Base-by-base conservation (phyloP, 2,888 invertebrate species). In the Rhimphoctona megacephalus region DNA sequence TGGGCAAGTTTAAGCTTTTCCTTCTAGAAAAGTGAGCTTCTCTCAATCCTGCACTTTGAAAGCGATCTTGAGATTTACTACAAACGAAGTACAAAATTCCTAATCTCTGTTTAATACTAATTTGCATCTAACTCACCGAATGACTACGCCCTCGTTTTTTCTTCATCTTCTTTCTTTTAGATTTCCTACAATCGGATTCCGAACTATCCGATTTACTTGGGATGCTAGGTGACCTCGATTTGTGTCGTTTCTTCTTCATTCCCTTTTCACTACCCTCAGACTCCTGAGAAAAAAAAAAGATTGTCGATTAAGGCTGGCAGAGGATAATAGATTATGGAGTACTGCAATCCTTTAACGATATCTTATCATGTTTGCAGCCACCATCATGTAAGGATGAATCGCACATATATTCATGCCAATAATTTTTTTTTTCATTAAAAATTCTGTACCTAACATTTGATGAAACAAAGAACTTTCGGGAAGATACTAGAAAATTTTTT, bases 161-260 rank as follows among this genome's bases (percentile, higher is more conserved):
- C 90, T 95, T 95, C 87, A 93, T 95, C 90, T 95, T 95, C 91
- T 95, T 95, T 83, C 94, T 93, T 88, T 94, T 95, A 0, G 92
- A 89, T 83, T 92, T 94, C 94, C 91, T 95, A 92, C 93, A 95
- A 93, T 94, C 95, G 92, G 96, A 95, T 87, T 95, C 95, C 0
- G 97, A 96, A 69, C 95, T 95, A 90, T 97, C 97, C 0, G 97
- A 96, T 94, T 97, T 97, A 79, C 94, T 94, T 2, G 91, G 92
- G 69, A 92, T 81, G 85, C 94, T 94, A 1, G 92, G 92, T 5
- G 94, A 94, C 72, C 92, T 91, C 2, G 94, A 94, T 77, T 93
- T 94, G 70, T 94, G 93, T 36, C 92, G 87, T 77, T 94, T 94
- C 61, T 94, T 94, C 84, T 92, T 94, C 70, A 90, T 83, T 64